Percentiles rank a stretch among this genome's conserved stretches.
Evolutionary conservation across 1,140 invertebrate species (phyloP).

Genomic region (Diprion similis): DNA sequence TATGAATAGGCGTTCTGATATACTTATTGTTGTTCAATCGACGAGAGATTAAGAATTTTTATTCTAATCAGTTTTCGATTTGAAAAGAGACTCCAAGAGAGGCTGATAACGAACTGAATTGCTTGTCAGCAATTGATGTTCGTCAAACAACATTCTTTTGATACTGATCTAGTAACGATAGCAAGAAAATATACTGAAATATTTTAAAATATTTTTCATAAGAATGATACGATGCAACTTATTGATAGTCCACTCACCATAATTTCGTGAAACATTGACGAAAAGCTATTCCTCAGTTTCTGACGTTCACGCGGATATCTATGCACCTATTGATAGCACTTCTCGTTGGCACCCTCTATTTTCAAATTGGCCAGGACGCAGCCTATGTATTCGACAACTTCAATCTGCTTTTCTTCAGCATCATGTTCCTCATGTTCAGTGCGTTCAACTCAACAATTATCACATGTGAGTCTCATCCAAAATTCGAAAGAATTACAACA

Average conservation of each 20-base stretch:
- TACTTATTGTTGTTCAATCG: too few species aligned
- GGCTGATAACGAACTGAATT: neutral
- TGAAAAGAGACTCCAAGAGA: too few species aligned
- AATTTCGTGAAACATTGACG: neutral
- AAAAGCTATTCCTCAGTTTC: slow-evolving; percentile 60
- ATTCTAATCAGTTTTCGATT: too few species aligned
- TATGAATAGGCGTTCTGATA: too few species aligned
- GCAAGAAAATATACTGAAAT: slow-evolving; percentile 12
- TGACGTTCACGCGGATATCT: slow-evolving; percentile 77
- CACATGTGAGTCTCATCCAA: slow-evolving; percentile 76
- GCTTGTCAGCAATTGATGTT: too few species aligned
- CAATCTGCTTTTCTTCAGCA: slow-evolving; percentile 80
- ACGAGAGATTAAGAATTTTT: too few species aligned
- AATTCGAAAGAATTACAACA: slow-evolving; percentile 8
- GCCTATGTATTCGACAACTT: slow-evolving; percentile 77
- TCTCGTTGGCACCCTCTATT: slow-evolving; percentile 81
- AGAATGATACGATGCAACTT: neutral
- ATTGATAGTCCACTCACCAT: slow-evolving; percentile 6
- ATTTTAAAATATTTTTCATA: slow-evolving; percentile 7
- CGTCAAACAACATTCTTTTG: too few species aligned
- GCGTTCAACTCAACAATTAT: slow-evolving; percentile 87
- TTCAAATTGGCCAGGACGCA: slow-evolving; percentile 81
- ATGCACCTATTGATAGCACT: slow-evolving; percentile 81
- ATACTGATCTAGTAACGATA: neutral
- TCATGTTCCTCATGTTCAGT: slow-evolving; percentile 88